Evolutionary conservation across 1,140 invertebrate species (phyloP).

Genomic region (Meloidogyne exigua): DNA sequence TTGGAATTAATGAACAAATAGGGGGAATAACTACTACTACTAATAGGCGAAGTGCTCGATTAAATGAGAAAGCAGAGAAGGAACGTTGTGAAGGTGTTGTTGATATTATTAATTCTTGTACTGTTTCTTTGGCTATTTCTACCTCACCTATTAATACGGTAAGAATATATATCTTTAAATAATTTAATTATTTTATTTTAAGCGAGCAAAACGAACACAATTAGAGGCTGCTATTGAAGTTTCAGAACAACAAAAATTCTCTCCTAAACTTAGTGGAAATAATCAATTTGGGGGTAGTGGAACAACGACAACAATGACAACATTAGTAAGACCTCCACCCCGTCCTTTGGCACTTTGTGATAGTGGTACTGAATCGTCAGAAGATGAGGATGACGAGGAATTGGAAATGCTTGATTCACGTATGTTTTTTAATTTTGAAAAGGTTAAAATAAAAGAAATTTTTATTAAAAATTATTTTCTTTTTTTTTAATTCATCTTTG

Average conservation of each 20-base stretch:
- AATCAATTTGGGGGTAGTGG: neutral
- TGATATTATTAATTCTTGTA: neutral
- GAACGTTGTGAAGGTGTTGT: neutral
- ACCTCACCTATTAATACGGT: slow-evolving; percentile 8
- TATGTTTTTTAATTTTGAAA: slow-evolving; percentile 7
- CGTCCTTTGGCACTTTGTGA: slow-evolving; percentile 16
- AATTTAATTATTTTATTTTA: neutral
- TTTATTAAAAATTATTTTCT: neutral
- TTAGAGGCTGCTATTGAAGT: neutral
- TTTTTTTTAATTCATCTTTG: neutral
- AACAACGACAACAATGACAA: neutral
- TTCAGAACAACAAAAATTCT: neutral
- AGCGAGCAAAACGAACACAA: slow-evolving; percentile 3
- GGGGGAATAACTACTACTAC: neutral
- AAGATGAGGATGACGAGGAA: slow-evolving; percentile 33
- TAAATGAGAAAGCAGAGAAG: slow-evolving; percentile 23
- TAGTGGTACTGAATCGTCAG: slow-evolving; percentile 30
- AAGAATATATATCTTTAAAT: neutral
- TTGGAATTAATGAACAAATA: neutral
- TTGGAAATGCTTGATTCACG: slow-evolving; percentile 36
- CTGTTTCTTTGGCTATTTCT: slow-evolving; percentile 7
- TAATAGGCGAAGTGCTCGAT: slow-evolving; percentile 23
- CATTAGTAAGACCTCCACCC: neutral
- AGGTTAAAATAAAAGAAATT: neutral
- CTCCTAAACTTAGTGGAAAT: neutral